Conservation (phyloP, 2,113 vertebrate species). For the Hystrix cristata region DNA sequence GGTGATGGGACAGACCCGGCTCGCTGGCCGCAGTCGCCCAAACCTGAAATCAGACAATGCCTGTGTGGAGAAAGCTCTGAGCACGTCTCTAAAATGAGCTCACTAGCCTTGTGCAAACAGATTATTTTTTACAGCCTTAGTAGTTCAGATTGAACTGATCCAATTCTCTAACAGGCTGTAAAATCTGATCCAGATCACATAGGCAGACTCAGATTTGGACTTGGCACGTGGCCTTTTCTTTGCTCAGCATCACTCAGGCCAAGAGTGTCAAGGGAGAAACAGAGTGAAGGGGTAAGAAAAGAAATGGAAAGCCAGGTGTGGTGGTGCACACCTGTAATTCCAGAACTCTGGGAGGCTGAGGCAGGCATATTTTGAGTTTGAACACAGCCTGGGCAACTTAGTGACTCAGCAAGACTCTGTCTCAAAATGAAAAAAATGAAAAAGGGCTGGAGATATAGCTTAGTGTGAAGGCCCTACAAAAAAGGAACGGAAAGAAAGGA, state of each 20-base stretch:
- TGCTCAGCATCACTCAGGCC: background rate
- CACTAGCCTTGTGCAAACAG: background rate
- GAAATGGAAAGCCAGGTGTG: background rate
- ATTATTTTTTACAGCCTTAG: background rate
- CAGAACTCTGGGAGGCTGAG: background rate
- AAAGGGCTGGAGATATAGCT: background rate
- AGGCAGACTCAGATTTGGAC: background rate
- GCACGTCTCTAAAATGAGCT: too few species aligned
- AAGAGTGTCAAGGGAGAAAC: too few species aligned
- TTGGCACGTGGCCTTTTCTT: background rate
- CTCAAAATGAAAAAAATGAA: background rate
- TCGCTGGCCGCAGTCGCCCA: fast-evolving
- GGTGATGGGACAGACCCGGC: too few species aligned
- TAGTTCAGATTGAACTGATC: too few species aligned
- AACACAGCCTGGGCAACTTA: background rate
- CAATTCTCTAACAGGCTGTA: background rate
- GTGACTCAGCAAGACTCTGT: background rate
- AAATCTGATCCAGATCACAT: too few species aligned
- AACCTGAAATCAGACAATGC: background rate
- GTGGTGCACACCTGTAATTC: background rate
- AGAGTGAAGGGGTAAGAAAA: background rate
- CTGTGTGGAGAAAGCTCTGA: background rate
- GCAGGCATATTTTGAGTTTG: background rate
- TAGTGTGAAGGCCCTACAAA: background rate
- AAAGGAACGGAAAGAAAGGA: background rate